phyloP scores from a whole-genome alignment of 2,888 invertebrate species.

The Saturnia japonica region DNA sequence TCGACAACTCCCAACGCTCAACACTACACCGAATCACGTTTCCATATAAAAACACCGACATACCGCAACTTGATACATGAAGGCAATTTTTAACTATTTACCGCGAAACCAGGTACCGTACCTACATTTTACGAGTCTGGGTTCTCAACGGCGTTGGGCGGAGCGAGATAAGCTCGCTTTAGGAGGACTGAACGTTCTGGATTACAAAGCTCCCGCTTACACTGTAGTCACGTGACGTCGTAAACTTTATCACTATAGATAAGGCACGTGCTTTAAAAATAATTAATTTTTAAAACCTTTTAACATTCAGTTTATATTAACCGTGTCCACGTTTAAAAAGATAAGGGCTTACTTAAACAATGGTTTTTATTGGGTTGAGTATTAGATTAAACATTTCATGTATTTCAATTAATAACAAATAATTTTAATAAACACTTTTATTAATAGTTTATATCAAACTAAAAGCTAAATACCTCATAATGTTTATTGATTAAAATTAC shows the following conservation, averaged over 20 bases:
- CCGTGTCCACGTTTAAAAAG: background rate
- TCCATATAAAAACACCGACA: slow-evolving; percentile 11
- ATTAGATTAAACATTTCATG: too few species aligned
- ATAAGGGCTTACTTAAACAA: background rate
- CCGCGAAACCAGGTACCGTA: slow-evolving; percentile 27
- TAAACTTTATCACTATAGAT: slow-evolving; percentile 7
- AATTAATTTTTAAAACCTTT: background rate
- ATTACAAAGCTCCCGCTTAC: background rate
- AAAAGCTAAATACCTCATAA: too few species aligned
- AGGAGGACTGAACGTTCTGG: background rate
- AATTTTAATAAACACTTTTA: too few species aligned
- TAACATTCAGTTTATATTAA: background rate
- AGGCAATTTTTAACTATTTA: slow-evolving; percentile 52
- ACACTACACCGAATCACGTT: background rate
- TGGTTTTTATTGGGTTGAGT: too few species aligned
- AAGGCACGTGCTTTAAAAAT: background rate
- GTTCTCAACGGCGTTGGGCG: background rate
- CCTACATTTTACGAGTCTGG: slow-evolving; percentile 8
- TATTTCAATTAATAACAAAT: too few species aligned
- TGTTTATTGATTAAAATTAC: too few species aligned
- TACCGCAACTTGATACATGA: slow-evolving; percentile 46
- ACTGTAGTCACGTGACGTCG: background rate
- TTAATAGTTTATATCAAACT: too few species aligned
- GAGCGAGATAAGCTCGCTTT: slow-evolving; percentile 4
- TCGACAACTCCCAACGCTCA: background rate